Conservation (phyloP, 2,888 invertebrate genomes). For the Drosophila sordidapex region DNA sequence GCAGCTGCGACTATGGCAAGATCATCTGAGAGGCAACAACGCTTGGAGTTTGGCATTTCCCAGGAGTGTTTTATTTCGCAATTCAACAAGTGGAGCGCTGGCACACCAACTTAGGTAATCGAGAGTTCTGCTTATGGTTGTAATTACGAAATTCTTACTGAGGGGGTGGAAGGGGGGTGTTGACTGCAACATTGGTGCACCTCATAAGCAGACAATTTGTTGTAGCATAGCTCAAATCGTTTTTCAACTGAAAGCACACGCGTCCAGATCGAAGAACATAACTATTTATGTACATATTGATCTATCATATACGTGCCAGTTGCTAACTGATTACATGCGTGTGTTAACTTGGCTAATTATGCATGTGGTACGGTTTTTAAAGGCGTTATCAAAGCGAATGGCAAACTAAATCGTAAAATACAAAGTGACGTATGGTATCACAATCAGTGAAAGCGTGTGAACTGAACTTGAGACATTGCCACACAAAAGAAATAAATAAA, state of each 20-base stretch:
- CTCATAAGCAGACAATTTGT: conserved; percentile 77
- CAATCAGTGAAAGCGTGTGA: conserved; percentile 84
- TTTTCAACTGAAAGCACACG: conserved; percentile 21
- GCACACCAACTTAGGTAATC: conserved; percentile 47
- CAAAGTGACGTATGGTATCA: conserved; percentile 54
- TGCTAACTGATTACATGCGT: background rate
- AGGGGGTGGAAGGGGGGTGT: conserved; percentile 1
- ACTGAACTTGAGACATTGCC: conserved; percentile 80
- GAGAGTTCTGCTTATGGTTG: conserved; percentile 62
- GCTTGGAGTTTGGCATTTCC: conserved; percentile 51
- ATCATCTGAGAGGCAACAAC: conserved; percentile 33
- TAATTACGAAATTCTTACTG: conserved; percentile 51
- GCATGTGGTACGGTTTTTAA: conserved; percentile 42
- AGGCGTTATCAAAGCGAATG: conserved; percentile 50
- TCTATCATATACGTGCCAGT: conserved; percentile 5
- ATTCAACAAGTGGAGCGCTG: conserved; percentile 21
- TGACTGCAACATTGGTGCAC: conserved; percentile 48
- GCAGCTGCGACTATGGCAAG: conserved; percentile 25
- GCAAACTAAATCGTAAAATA: conserved; percentile 52
- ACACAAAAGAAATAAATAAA: conserved; percentile 34
- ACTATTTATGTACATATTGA: background rate
- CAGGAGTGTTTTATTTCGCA: conserved; percentile 62
- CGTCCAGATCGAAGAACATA: background rate
- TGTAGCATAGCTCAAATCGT: conserved; percentile 36
- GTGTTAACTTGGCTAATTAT: conserved; percentile 56